A percentile compares a stretch with the other conserved stretches of the same genome.
phyloP scores from a whole-genome alignment of 2,888 invertebrate genomes.

The Boloria euphrosyne region DNA sequence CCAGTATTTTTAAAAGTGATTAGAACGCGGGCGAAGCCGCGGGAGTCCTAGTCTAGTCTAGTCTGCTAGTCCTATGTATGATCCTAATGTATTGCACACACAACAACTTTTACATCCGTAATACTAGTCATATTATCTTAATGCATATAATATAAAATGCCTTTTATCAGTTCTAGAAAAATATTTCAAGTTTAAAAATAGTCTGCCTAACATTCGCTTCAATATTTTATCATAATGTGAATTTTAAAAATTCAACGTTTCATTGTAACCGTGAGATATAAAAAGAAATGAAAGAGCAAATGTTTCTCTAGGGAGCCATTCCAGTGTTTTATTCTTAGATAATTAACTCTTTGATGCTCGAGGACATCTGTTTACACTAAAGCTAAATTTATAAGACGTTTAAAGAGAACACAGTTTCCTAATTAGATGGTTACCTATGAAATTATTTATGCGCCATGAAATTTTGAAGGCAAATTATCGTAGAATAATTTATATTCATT shows the following conservation, averaged over 20 bases:
- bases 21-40: too few relatives aligned
- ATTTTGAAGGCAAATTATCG: slow-evolving; percentile 8
- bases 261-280: slow-evolving; percentile 38
- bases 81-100: too few relatives aligned
- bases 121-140: too few relatives aligned
- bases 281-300: slow-evolving; percentile 52
- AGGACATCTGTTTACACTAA: slow-evolving; percentile 72
- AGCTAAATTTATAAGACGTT: slow-evolving; percentile 47
- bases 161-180: too few relatives aligned
- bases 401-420: slow-evolving; percentile 48
- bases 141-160: too few relatives aligned
- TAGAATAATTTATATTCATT: slow-evolving; percentile 13
- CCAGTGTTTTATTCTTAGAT: slow-evolving; percentile 70
- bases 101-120: too few relatives aligned
- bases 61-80: too few relatives aligned
- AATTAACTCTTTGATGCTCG: slow-evolving; percentile 77
- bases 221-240: slow-evolving; percentile 17
- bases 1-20: too few relatives aligned
- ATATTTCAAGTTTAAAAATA: neutral
- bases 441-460: slow-evolving; percentile 34
- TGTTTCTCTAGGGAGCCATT: slow-evolving; percentile 73
- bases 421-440: slow-evolving; percentile 43
- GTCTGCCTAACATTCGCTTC: slow-evolving; percentile 2
- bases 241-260: slow-evolving; percentile 21
- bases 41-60: too few relatives aligned